Evolutionary conservation across 1,140 invertebrate species (phyloP), one percentile per base, ranked within the genome.

Genomic region (Drosophila bocki): DNA sequence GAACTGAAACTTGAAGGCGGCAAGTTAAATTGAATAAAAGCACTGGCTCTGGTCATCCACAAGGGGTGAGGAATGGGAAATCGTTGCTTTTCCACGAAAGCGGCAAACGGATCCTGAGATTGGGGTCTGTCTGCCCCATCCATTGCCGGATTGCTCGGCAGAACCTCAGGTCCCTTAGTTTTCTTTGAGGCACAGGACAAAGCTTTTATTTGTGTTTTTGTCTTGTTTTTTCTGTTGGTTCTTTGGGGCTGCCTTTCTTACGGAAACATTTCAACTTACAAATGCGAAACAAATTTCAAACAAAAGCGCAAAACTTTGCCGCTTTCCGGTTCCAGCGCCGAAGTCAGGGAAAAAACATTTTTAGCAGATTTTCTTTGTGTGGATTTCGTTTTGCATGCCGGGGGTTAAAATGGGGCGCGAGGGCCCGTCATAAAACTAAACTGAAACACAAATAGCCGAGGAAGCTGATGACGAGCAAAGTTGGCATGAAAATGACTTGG

Each of bases 221-320:
- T 79, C 42, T 54, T 61, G 44, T 67, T 75, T 74, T 78, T 74
- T 33, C 8, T 57, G 64, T 75, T 65, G 41, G 33, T 62, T 50
- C 29, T 48, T 45, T 61, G 45, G 33, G 62, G 60, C 54, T 47
- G 44, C 39, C 61, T 62, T 76, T 65, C 60, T 75, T 77, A 50
- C 48, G 54, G 75, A 75, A 90, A 90, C 85, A 90, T 88, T 88
- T 88, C 86, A 88, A 85, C 85, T 88, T 88, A 90, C 85, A 88
- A 88, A 88, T 88, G 85, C 86, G 86, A 88, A 88, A 88, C 86
- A 88, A 88, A 88, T 88, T 90, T 88, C 85, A 90, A 88, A 88
- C 85, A 88, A 88, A 88, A 90, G 81, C 81, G 81, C 77, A 88
- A 82, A 80, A 90, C 75, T 90, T 88, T 81, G 19, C 56, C 42